Conservation (phyloP, 2,113 vertebrate genomes). For the Bubalus kerabau region DNA sequence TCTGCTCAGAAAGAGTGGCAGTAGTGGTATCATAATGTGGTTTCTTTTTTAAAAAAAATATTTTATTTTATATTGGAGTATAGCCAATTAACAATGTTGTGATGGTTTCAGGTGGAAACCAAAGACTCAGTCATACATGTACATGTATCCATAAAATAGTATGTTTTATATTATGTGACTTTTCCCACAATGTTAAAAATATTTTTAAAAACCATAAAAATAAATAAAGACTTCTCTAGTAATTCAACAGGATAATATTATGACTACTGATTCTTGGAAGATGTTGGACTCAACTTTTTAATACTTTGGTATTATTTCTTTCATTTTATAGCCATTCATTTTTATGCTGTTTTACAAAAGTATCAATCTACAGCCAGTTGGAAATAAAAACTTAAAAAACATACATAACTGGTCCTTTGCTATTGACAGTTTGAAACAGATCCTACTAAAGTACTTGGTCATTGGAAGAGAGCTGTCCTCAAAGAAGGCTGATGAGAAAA, state of each 20-base stretch:
- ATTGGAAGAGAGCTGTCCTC: not conserved
- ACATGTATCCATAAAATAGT: not conserved
- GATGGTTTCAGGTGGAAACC: not conserved
- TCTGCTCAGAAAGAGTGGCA: not conserved
- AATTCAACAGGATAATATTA: not conserved
- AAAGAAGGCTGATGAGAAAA: not conserved
- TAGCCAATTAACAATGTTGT: not conserved
- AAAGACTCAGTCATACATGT: not conserved
- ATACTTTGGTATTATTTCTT: not conserved
- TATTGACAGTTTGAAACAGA: not conserved
- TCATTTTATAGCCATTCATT: not conserved
- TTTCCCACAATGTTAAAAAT: not conserved
- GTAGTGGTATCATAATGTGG: not conserved
- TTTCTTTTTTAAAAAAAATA: not conserved
- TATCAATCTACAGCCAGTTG: not conserved
- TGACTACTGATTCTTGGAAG: not conserved
- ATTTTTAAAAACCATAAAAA: not conserved
- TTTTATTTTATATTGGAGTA: not conserved
- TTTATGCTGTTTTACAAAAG: not conserved
- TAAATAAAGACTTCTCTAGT: not conserved
- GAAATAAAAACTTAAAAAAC: not conserved
- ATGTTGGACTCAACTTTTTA: not conserved
- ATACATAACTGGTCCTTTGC: not conserved
- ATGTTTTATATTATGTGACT: not conserved
- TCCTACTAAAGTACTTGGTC: not conserved